phyloP scores from a whole-genome alignment of 2,797 vertebrate species.

The Catostomus latipinnis region DNA sequence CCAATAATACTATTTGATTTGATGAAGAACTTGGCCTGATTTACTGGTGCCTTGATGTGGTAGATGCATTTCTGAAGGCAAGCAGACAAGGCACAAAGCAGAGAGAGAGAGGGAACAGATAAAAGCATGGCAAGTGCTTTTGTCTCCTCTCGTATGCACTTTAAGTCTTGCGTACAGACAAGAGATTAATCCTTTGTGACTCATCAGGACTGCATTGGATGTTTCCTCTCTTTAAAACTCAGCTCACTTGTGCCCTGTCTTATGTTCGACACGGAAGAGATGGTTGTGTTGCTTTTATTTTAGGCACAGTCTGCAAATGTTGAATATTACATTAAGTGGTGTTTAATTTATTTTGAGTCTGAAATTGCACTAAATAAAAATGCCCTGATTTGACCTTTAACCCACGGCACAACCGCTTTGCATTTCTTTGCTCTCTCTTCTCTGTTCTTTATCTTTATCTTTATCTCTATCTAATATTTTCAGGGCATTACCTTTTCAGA shows the following conservation, averaged over 20 bases:
- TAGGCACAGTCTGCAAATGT: neutral
- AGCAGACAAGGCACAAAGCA: conserved; percentile 10
- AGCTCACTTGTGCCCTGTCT: neutral
- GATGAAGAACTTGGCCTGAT: conserved; percentile 38
- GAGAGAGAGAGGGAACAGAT: conserved; percentile 32
- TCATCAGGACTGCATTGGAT: conserved; percentile 21
- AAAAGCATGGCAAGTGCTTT: conserved; percentile 26
- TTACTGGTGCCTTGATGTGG: conserved; percentile 45
- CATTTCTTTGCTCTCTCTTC: no score
- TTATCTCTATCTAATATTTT: neutral
- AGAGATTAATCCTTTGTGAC: conserved; percentile 38
- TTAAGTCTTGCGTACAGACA: conserved; percentile 27
- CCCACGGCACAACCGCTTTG: no score
- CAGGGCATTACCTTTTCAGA: neutral
- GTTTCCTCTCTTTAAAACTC: conserved; percentile 1
- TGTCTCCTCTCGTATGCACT: conserved; percentile 40
- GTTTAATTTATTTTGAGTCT: neutral
- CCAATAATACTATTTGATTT: conserved; percentile 32
- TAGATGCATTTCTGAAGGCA: conserved; percentile 28
- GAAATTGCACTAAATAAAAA: neutral
- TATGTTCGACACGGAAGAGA: neutral
- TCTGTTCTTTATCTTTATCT: no score
- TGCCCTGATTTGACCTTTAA: neutral
- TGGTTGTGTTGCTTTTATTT: conserved; percentile 8
- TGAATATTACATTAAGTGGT: no score